Conservation (phyloP, 2,797 vertebrate species). For the Acrossocheilus fasciatus region DNA sequence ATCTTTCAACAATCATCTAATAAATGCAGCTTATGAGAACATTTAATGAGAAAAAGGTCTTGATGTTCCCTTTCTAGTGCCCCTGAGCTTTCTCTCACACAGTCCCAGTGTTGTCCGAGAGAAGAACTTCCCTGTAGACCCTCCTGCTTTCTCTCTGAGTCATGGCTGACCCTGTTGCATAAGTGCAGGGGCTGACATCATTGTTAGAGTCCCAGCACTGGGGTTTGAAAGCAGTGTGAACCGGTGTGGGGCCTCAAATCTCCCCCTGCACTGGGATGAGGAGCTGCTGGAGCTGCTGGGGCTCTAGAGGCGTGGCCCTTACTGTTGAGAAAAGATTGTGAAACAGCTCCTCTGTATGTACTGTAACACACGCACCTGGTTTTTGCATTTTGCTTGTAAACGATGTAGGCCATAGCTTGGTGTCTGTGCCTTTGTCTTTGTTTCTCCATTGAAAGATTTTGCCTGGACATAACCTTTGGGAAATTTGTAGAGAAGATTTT, state of each 20-base stretch:
- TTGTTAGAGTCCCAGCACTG: constrained; percentile 50
- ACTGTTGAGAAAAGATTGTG: constrained; percentile 20
- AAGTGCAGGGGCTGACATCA: constrained; percentile 59
- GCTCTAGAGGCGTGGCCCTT: neutral
- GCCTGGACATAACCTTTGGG: neutral
- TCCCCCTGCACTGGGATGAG: constrained; percentile 30
- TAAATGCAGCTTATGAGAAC: neutral
- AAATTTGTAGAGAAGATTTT: neutral
- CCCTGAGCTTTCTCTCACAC: constrained; percentile 16
- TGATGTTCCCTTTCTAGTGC: constrained; percentile 17
- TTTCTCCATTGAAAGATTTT: constrained; percentile 1
- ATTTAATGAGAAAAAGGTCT: constrained; percentile 15
- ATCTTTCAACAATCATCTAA: neutral
- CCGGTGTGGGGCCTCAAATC: constrained; percentile 47
- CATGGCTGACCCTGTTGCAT: constrained; percentile 55
- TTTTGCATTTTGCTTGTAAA: constrained; percentile 35
- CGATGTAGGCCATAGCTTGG: neutral
- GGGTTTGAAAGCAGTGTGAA: constrained; percentile 41
- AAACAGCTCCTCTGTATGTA: constrained; percentile 18
- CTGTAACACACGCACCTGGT: constrained; percentile 10
- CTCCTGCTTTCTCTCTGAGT: constrained; percentile 51
- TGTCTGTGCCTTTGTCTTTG: constrained; percentile 3
- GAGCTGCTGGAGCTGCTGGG: constrained; percentile 38
- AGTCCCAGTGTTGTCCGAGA: constrained; percentile 11
- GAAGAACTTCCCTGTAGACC: constrained; percentile 31